A percentile compares a stretch with the other conserved stretches of the same genome.
Conservation (phyloP, 2,888 invertebrate species). For the Pelosia muscerda region DNA sequence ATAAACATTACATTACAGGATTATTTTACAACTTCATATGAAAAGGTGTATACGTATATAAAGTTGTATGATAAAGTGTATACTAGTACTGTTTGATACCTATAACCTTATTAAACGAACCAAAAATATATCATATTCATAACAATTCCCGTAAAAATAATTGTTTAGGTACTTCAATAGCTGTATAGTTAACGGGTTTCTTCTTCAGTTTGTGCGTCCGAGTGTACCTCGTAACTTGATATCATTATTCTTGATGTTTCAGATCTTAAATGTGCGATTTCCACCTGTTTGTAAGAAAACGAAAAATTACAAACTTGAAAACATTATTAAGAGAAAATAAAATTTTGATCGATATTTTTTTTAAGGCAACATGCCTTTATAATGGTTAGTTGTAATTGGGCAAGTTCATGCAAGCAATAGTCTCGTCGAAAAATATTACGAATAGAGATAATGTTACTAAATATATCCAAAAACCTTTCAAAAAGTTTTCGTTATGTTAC, state of each 20-base stretch:
- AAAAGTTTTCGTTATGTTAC: neutral
- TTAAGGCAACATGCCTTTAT: neutral
- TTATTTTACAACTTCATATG: no score
- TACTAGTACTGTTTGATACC: no score
- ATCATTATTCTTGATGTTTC: slow-evolving; percentile 76
- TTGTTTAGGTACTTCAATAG: neutral
- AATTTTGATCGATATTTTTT: no score
- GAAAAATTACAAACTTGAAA: neutral
- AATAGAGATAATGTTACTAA: neutral
- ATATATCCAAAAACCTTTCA: neutral
- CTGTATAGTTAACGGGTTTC: slow-evolving; percentile 48
- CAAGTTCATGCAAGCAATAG: neutral
- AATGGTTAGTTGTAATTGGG: neutral
- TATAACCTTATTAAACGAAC: no score
- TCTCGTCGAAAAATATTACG: neutral
- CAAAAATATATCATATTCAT: neutral
- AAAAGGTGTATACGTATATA: no score
- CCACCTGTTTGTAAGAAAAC: slow-evolving; percentile 66
- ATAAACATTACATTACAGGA: neutral
- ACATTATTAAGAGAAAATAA: neutral
- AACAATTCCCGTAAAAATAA: neutral
- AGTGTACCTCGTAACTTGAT: slow-evolving; percentile 76
- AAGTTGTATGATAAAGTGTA: no score
- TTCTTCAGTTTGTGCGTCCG: slow-evolving; percentile 50
- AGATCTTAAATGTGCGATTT: slow-evolving; percentile 75